A percentile compares a stretch with the other conserved stretches of the same genome.
These are phyloP conservation scores for Tetranychus piercei DNA, from an alignment of 2,888 invertebrate genomes.

Conservation along the genomic window DNA sequence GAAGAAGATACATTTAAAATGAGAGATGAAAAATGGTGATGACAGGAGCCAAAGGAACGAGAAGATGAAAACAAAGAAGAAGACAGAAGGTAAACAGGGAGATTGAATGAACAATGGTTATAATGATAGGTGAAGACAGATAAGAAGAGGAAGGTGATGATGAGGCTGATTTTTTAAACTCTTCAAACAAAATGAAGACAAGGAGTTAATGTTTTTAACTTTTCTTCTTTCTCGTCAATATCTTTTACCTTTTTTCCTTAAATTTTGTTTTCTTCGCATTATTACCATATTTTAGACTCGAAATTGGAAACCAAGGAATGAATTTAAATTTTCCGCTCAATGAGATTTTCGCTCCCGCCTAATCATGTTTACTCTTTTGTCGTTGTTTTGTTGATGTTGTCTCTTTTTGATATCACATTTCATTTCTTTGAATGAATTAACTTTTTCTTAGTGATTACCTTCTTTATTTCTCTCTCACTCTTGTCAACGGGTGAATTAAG, in stretches of 20 bases:
- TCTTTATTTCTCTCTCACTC: too few relatives aligned
- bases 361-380: too few relatives aligned
- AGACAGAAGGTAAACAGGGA: neutral
- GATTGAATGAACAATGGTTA: neutral
- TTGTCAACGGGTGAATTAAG: neutral
- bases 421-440: neutral
- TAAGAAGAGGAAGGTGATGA: neutral
- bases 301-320: neutral
- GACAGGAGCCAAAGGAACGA: neutral
- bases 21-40: slow-evolving; percentile 4
- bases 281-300: neutral
- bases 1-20: neutral
- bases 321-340: neutral
- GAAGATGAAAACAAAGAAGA: slow-evolving; percentile 5
- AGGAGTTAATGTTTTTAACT: neutral
- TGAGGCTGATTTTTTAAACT: neutral
- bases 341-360: neutral
- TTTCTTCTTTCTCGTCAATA: neutral
- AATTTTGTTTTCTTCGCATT: neutral
- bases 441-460: too few relatives aligned
- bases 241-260: neutral
- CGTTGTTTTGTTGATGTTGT: neutral
- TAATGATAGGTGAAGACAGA: slow-evolving; percentile 1
- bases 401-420: neutral
- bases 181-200: neutral